A percentile compares a stretch with the other conserved stretches of the same genome.
phyloP scores from a whole-genome alignment of 2,113 vertebrate genomes.

The Colinus virginianus region DNA sequence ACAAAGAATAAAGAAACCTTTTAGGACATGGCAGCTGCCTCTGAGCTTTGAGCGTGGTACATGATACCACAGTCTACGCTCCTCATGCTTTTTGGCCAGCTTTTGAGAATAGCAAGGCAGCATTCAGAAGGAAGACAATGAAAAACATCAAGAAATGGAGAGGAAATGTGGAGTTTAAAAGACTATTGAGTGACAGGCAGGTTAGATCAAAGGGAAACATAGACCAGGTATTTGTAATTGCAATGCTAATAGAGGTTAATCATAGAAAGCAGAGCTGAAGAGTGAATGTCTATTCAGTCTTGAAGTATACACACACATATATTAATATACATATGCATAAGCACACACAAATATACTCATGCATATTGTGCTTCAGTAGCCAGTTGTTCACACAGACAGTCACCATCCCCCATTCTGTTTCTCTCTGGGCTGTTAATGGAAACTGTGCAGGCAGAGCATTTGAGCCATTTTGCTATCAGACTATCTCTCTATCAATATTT shows the following conservation, averaged over 20 bases:
- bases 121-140: slow-evolving; percentile 82
- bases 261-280: slow-evolving; percentile 65
- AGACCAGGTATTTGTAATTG: slow-evolving; percentile 80
- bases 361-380: slow-evolving; percentile 16
- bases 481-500: neutral
- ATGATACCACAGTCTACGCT: slow-evolving; percentile 79
- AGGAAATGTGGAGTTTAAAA: slow-evolving; percentile 77
- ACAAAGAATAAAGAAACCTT: slow-evolving; percentile 81
- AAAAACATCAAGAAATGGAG: slow-evolving; percentile 78
- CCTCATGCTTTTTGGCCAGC: slow-evolving; percentile 67
- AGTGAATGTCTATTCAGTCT: neutral
- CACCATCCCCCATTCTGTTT: neutral
- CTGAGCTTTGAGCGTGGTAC: slow-evolving; percentile 79
- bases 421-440: slow-evolving; percentile 24
- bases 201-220: slow-evolving; percentile 82
- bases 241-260: slow-evolving; percentile 79
- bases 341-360: neutral
- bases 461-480: slow-evolving; percentile 33
- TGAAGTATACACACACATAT: neutral
- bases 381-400: neutral
- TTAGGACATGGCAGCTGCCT: slow-evolving; percentile 78
- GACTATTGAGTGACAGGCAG: slow-evolving; percentile 80
- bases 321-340: neutral
- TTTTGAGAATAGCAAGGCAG: slow-evolving; percentile 77
- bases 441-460: neutral